Conservation (phyloP, 1,140 invertebrate species). For the Triops cancriformis region DNA sequence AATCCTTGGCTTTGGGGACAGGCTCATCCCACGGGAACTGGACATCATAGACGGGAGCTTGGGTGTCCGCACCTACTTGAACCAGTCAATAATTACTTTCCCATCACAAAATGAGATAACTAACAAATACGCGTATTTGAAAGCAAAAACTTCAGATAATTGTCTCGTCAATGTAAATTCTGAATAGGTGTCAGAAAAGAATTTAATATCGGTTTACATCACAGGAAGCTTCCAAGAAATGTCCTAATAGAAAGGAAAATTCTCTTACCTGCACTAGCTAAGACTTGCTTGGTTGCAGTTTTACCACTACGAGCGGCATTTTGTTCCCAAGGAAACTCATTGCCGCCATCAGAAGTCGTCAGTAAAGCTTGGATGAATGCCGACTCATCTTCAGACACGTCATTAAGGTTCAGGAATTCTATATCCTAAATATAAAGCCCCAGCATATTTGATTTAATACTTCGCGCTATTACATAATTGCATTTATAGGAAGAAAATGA, state of each 20-base stretch:
- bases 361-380: conserved; percentile 14
- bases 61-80: neutral
- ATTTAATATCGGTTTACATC: neutral
- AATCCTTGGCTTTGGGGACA: neutral
- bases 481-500: too few species aligned
- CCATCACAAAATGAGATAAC: neutral
- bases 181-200: conserved; percentile 10
- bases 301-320: neutral
- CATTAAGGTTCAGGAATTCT: conserved; percentile 25
- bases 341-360: neutral
- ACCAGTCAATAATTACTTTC: neutral
- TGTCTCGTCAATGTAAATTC: neutral
- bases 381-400: conserved; percentile 17
- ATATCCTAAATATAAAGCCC: conserved; percentile 17
- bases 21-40: neutral
- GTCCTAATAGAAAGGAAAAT: too few species aligned
- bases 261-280: neutral
- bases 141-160: neutral
- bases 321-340: conserved; percentile 17
- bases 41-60: neutral
- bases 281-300: neutral
- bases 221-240: neutral
- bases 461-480: too few species aligned
- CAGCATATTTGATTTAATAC: neutral
- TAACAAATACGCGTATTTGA: neutral